phyloP scores from a whole-genome alignment of 2,113 vertebrate genomes.

The Macquaria australasica region DNA sequence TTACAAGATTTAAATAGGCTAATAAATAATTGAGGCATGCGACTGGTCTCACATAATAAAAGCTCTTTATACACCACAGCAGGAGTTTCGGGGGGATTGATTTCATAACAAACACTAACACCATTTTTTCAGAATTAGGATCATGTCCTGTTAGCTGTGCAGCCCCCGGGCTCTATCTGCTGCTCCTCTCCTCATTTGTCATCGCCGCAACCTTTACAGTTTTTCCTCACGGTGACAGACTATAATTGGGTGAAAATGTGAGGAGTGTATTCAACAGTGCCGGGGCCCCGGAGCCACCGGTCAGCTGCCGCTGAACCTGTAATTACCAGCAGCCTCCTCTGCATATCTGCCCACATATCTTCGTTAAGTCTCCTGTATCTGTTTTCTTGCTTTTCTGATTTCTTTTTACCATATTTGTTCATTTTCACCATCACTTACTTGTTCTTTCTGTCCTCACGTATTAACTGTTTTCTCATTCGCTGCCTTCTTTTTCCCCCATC shows the following conservation, averaged over 20 bases:
- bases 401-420: not conserved
- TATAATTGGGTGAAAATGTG: slow-evolving; percentile 48
- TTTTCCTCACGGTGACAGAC: slow-evolving; percentile 16
- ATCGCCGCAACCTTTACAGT: not conserved
- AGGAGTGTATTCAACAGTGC: slow-evolving; percentile 21
- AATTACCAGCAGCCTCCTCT: slow-evolving; percentile 13
- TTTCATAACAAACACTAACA: slow-evolving; percentile 27
- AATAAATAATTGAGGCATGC: slow-evolving; percentile 36
- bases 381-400: not conserved
- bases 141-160: not conserved
- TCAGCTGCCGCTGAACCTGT: slow-evolving; percentile 10
- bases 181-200: slow-evolving; percentile 16
- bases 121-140: not conserved
- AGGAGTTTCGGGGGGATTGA: not conserved
- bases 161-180: slow-evolving; percentile 12
- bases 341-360: not conserved
- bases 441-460: not conserved
- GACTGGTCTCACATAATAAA: slow-evolving; percentile 7
- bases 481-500: not conserved
- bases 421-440: not conserved
- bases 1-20: slow-evolving; percentile 28
- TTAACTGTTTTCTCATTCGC: not conserved
- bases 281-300: not conserved
- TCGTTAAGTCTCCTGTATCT: not conserved
- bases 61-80: not conserved